Evolutionary conservation across 2,113 vertebrate species (phyloP).

Genomic region (Pavo muticus): DNA sequence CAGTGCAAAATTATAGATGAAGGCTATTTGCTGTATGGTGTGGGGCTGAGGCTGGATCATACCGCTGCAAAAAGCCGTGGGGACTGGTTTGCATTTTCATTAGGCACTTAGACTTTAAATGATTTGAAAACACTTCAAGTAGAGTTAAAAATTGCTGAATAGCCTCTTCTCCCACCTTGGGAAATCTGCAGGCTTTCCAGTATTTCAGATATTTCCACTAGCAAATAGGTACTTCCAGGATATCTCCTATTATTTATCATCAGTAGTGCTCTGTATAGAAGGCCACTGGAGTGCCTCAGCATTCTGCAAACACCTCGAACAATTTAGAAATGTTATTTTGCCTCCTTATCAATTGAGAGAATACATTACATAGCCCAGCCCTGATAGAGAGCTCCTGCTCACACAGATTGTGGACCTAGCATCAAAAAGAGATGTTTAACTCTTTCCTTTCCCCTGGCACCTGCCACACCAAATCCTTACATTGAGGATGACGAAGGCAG

Average conservation of each 20-base stretch:
- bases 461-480: background rate
- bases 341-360: slow-evolving; percentile 63
- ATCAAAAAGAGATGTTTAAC: slow-evolving; percentile 46
- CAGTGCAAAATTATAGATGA: background rate
- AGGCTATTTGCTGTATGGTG: background rate
- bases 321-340: slow-evolving; percentile 66
- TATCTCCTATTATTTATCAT: slow-evolving; percentile 61
- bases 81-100: background rate
- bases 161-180: slow-evolving; percentile 39
- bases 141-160: slow-evolving; percentile 37
- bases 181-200: slow-evolving; percentile 60
- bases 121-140: slow-evolving; percentile 50
- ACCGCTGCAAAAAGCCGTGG: background rate
- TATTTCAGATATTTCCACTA: slow-evolving; percentile 69
- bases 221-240: slow-evolving; percentile 56
- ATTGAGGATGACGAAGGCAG: background rate
- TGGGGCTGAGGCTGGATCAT: background rate
- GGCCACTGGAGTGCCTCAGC: slow-evolving; percentile 46
- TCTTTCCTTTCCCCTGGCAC: background rate
- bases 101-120: slow-evolving; percentile 37
- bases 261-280: slow-evolving; percentile 25
- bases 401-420: slow-evolving; percentile 25
- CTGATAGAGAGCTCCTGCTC: slow-evolving; percentile 56
- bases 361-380: slow-evolving; percentile 63
- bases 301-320: slow-evolving; percentile 69